These are phyloP conservation scores for Drosophila pectinifera DNA, from an alignment of 1,140 invertebrate species.

Conservation along the genomic window DNA sequence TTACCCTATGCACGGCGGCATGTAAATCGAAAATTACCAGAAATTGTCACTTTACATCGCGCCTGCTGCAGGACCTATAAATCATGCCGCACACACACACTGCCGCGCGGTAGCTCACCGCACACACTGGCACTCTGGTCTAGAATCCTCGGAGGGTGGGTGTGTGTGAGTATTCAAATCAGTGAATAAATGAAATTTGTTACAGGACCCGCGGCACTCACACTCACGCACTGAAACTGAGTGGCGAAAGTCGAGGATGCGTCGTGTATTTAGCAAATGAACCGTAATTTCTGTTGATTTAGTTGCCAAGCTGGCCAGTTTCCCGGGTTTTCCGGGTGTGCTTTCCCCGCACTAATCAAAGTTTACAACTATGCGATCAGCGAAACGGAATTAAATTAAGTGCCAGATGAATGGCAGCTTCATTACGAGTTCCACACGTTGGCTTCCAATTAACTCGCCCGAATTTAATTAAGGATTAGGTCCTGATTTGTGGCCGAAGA, in stretches of 20 bases:
- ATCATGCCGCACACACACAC: constrained; percentile 53
- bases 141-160: constrained; percentile 46
- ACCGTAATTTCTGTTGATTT: constrained; percentile 50
- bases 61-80: constrained; percentile 59
- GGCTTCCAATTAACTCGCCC: constrained; percentile 27
- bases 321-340: constrained; percentile 1
- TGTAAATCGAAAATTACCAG: constrained; percentile 77
- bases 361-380: constrained; percentile 27
- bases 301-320: constrained; percentile 9
- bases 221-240: constrained; percentile 5
- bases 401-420: constrained; percentile 43
- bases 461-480: constrained; percentile 40
- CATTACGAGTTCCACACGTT: constrained; percentile 29
- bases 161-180: constrained; percentile 72
- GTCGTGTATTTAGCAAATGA: constrained; percentile 59
- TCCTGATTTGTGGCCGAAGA: constrained; percentile 33
- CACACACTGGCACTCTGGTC: constrained; percentile 19
- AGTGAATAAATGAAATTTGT: constrained; percentile 65
- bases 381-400: constrained; percentile 19
- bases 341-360: constrained; percentile 24
- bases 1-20: constrained; percentile 71
- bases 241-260: constrained; percentile 3
- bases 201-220: constrained; percentile 29
- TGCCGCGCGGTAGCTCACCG: constrained; percentile 4
- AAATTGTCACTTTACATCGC: constrained; percentile 77